Conservation (phyloP, 2,888 invertebrate species). For the Campoletis raptor region DNA sequence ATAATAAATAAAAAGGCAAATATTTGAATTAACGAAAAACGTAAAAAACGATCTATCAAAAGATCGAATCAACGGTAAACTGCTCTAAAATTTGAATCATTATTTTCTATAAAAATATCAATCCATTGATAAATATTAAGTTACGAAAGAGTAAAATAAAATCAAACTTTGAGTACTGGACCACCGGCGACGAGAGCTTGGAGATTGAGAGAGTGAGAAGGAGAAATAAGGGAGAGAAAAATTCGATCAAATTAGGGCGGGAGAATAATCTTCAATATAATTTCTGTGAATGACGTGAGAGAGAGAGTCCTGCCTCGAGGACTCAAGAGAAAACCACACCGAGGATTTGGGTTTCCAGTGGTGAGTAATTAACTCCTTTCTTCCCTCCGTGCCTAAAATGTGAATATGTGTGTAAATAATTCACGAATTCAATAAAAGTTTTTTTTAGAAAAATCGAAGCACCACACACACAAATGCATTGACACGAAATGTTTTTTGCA, state of each 20-base stretch:
- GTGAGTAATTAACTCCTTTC: slow-evolving; percentile 36
- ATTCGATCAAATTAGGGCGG: neutral
- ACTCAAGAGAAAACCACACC: slow-evolving; percentile 57
- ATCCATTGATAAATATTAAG: neutral
- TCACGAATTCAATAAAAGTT: neutral
- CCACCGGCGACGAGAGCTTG: slow-evolving; percentile 2
- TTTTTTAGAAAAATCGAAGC: neutral
- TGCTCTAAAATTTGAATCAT: neutral
- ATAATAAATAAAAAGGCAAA: slow-evolving; percentile 11
- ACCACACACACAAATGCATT: neutral
- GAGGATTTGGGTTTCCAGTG: slow-evolving; percentile 63
- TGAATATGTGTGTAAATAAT: slow-evolving; percentile 1
- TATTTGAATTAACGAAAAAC: neutral
- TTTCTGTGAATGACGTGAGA: slow-evolving; percentile 67
- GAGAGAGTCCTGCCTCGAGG: slow-evolving; percentile 65
- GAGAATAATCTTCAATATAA: slow-evolving; percentile 31
- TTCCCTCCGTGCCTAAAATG: neutral
- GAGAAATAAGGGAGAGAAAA: neutral
- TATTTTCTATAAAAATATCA: neutral
- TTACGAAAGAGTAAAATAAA: neutral
- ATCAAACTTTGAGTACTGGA: slow-evolving; percentile 13
- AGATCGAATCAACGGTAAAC: neutral
- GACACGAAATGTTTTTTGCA: slow-evolving; percentile 38
- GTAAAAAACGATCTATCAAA: neutral
- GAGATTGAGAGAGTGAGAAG: neutral